Evolutionary conservation across 2,888 invertebrate genomes (phyloP).

Genomic region (Ormyrus nitidulus): DNA sequence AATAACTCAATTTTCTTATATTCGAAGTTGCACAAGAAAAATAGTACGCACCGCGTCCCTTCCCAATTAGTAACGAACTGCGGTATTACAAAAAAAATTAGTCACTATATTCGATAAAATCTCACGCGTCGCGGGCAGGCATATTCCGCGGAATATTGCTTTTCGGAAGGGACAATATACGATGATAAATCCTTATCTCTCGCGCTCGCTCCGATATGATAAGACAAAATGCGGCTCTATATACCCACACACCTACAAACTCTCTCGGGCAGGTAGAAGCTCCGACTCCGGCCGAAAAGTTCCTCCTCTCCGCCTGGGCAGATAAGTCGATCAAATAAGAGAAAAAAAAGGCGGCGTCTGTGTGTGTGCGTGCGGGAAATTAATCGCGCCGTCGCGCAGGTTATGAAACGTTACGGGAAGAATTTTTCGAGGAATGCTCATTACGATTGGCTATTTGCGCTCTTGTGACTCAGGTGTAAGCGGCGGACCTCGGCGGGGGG

Average conservation of each 20-base stretch:
- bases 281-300: too few species aligned
- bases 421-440: conserved; percentile 41
- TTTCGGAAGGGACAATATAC: conserved; percentile 51
- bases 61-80: background rate
- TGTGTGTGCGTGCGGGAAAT: conserved; percentile 25
- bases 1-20: background rate
- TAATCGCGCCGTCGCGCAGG: conserved; percentile 12
- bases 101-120: too few species aligned
- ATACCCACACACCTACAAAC: conserved; percentile 15
- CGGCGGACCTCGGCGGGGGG: background rate
- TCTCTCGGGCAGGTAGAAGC: too few species aligned
- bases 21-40: background rate
- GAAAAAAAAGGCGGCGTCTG: conserved; percentile 8
- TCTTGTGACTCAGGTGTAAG: conserved; percentile 30
- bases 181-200: conserved; percentile 65
- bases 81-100: too few species aligned
- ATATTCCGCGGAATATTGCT: conserved; percentile 40
- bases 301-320: conserved; percentile 29
- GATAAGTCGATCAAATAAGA: conserved; percentile 54
- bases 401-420: conserved; percentile 38
- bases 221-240: conserved; percentile 6
- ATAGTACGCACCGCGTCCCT: too few species aligned
- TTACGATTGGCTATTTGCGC: conserved; percentile 37
- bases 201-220: conserved; percentile 62
- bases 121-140: background rate